A percentile compares a stretch with the other conserved stretches of the same genome.
phyloP scores from a whole-genome alignment of 2,797 vertebrate species.

The Dallia pectoralis region DNA sequence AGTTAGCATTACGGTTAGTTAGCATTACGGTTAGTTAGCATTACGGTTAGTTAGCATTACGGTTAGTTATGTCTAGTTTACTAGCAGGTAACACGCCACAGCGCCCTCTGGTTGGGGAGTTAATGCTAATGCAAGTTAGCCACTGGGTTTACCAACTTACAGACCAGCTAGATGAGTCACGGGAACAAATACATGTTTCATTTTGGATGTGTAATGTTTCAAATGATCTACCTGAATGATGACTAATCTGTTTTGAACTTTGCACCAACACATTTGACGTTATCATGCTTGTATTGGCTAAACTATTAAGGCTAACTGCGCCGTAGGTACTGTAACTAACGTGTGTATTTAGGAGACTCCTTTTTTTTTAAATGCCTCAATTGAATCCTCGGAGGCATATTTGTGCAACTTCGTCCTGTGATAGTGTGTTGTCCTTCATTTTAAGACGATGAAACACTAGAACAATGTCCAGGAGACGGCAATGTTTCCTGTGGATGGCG shows the following conservation, averaged over 20 bases:
- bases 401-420: background rate
- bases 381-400: background rate
- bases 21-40: background rate
- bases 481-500: slow-evolving; percentile 9
- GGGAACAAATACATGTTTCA: background rate
- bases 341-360: background rate
- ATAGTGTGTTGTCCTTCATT: background rate
- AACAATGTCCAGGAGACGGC: background rate
- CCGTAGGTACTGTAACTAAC: background rate
- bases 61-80: background rate
- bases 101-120: background rate
- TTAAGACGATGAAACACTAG: background rate
- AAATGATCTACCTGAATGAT: background rate
- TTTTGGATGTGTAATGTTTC: background rate
- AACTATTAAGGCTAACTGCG: background rate
- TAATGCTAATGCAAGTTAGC: background rate
- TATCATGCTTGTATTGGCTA: background rate
- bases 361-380: background rate
- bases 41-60: too few species aligned
- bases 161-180: background rate
- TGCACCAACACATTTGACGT: background rate
- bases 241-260: background rate
- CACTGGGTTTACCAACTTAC: background rate
- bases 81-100: background rate
- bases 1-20: background rate